Percentiles rank a stretch among this genome's conserved stretches.
Evolutionary conservation across 2,113 vertebrate species (phyloP).

Genomic region (Hemiscyllium ocellatum): DNA sequence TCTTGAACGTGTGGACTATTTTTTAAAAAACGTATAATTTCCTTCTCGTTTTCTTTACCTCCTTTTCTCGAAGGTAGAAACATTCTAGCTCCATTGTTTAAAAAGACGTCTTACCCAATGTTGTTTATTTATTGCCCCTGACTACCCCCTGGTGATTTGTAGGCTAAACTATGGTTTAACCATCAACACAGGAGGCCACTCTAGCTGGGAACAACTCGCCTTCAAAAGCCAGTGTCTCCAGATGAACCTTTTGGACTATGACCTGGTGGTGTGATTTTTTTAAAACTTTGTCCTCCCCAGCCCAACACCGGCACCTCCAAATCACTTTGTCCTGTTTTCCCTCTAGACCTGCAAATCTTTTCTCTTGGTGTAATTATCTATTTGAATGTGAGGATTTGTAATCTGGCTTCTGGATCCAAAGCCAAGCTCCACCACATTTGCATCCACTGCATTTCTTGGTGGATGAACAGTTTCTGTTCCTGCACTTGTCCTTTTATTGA

Average conservation of each 20-base stretch:
- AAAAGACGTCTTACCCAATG: background rate
- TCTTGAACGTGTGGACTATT: background rate
- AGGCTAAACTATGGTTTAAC: too few species aligned
- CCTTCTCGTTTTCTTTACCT: background rate
- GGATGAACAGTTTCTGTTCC: background rate
- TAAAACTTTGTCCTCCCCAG: too few species aligned
- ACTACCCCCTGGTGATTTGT: background rate
- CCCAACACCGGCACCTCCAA: too few species aligned
- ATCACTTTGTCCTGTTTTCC: background rate
- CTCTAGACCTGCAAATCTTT: background rate
- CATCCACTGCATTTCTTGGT: background rate
- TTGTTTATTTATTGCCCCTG: background rate
- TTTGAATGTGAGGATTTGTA: too few species aligned
- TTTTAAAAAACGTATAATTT: background rate
- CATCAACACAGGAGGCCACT: background rate
- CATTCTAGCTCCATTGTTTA: background rate
- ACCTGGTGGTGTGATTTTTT: too few species aligned
- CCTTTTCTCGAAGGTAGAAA: background rate
- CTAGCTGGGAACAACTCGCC: background rate
- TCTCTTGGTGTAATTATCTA: background rate
- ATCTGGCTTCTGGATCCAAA: too few species aligned
- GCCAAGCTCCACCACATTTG: background rate
- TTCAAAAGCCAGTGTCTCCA: too few species aligned
- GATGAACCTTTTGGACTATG: too few species aligned
- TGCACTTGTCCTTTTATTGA: background rate